Percentiles rank a stretch among this genome's conserved stretches.
Conservation (phyloP, 2,113 vertebrate species). For the Myrmophylax atrothorax region DNA sequence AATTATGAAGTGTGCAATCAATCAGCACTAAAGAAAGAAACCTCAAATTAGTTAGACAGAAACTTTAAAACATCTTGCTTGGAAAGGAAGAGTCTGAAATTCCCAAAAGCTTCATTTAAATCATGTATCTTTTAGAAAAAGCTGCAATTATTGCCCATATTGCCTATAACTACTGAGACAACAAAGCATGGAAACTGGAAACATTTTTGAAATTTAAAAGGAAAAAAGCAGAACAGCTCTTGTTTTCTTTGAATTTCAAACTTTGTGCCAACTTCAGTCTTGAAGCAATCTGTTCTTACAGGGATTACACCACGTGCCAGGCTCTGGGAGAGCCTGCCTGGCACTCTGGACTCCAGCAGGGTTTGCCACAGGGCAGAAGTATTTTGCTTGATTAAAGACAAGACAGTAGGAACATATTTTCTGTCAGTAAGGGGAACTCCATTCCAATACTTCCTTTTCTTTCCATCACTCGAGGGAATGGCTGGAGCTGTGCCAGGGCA, state of each 20-base stretch:
- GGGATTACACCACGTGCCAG: background rate
- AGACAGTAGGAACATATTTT: background rate
- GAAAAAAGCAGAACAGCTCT: background rate
- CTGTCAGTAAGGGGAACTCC: background rate
- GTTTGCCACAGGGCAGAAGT: background rate
- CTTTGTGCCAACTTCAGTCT: background rate
- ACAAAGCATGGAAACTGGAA: conserved; percentile 1
- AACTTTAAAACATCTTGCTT: conserved; percentile 13
- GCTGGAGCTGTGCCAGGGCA: background rate
- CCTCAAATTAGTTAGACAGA: background rate
- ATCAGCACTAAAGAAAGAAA: background rate
- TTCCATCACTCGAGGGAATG: fast-evolving
- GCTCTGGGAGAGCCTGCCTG: background rate
- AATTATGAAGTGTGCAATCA: background rate
- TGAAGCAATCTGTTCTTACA: background rate
- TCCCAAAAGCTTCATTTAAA: background rate
- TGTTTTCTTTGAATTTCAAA: background rate
- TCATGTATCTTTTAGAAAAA: background rate
- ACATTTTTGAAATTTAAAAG: background rate
- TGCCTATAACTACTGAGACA: conserved; percentile 5
- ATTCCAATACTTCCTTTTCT: background rate
- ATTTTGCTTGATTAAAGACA: background rate
- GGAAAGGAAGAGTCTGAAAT: background rate
- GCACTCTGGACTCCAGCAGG: background rate
- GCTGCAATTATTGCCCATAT: background rate